Conservation (phyloP, 2,113 vertebrate species). For the Tenebrosternarchus preto region DNA sequence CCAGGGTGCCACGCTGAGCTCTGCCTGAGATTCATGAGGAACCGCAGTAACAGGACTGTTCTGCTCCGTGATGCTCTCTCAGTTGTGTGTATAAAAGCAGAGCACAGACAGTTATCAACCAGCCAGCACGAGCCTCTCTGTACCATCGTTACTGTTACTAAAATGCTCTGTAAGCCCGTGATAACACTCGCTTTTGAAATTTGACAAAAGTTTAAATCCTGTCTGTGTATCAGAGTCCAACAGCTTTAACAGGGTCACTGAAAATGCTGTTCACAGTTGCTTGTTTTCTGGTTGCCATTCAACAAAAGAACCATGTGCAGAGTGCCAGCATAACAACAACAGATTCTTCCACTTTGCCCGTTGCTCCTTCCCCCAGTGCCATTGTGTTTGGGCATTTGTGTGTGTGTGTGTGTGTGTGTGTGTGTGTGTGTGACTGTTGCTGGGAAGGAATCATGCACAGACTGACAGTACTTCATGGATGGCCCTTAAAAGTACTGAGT, state of each 20-base stretch:
- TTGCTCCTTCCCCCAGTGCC: slow-evolving; percentile 14
- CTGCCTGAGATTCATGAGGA: slow-evolving; percentile 28
- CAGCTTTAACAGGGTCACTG: slow-evolving; percentile 17
- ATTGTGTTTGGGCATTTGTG: slow-evolving; percentile 3
- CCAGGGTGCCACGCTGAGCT: slow-evolving; percentile 2
- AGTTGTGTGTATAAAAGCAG: slow-evolving; percentile 8
- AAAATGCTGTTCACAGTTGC: slow-evolving; percentile 27
- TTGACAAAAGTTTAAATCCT: slow-evolving; percentile 20
- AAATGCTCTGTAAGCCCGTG: slow-evolving; percentile 16
- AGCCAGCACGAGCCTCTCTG: not conserved
- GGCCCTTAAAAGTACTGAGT: slow-evolving; percentile 60
- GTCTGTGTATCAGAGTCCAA: slow-evolving; percentile 19
- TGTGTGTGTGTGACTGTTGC: slow-evolving; percentile 56
- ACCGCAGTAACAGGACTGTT: slow-evolving; percentile 6
- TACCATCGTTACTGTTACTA: slow-evolving; percentile 15
- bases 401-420: slow-evolving; percentile 36
- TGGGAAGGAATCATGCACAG: slow-evolving; percentile 55
- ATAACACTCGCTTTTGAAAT: slow-evolving; percentile 18
- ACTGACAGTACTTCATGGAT: slow-evolving; percentile 55
- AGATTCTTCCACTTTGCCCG: slow-evolving; percentile 13
- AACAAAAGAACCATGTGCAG: slow-evolving; percentile 40
- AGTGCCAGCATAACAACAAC: slow-evolving; percentile 37
- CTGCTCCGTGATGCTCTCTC: slow-evolving; percentile 27
- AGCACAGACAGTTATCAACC: slow-evolving; percentile 7
- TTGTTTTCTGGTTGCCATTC: slow-evolving; percentile 57